A percentile compares a stretch with the other conserved stretches of the same genome.
These are phyloP conservation scores for Thunnus albacares DNA, from an alignment of 2,797 vertebrate species.

Conservation along the genomic window DNA sequence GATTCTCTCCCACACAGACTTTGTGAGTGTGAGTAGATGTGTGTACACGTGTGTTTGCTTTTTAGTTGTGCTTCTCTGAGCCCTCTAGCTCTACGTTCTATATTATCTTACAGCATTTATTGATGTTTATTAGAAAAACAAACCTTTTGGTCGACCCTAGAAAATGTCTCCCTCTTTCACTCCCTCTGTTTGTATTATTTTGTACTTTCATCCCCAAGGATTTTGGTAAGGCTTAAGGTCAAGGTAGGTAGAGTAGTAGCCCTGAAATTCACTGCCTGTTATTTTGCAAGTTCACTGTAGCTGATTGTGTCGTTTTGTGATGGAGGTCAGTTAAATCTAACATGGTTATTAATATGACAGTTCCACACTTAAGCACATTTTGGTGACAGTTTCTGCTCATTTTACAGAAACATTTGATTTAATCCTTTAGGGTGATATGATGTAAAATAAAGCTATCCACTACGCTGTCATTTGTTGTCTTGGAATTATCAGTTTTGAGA, in stretches of 20 bases:
- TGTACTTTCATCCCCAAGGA: conserved; percentile 23
- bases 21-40: conserved; percentile 34
- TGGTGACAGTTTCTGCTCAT: not conserved
- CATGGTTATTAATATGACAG: not conserved
- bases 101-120: conserved; percentile 56
- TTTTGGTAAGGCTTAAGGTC: conserved; percentile 11
- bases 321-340: not conserved
- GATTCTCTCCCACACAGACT: conserved; percentile 71
- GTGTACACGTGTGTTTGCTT: conserved; percentile 7
- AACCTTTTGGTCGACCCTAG: conserved; percentile 30
- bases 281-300: not conserved
- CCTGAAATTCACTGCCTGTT: conserved; percentile 5
- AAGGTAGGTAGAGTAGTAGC: not conserved
- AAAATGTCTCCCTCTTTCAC: conserved; percentile 7
- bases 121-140: conserved; percentile 55
- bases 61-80: conserved; percentile 21
- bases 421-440: not conserved
- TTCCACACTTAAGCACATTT: not conserved
- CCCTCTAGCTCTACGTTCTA: conserved; percentile 38
- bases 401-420: not conserved
- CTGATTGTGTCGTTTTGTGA: conserved; percentile 12
- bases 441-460: conserved; percentile 6
- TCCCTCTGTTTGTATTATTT: conserved; percentile 27
- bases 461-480: not conserved
- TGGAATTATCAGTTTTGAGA: not conserved